These are phyloP conservation scores for Camponotus floridanus DNA, from an alignment of 1,140 invertebrate genomes.

Conservation along the genomic window DNA sequence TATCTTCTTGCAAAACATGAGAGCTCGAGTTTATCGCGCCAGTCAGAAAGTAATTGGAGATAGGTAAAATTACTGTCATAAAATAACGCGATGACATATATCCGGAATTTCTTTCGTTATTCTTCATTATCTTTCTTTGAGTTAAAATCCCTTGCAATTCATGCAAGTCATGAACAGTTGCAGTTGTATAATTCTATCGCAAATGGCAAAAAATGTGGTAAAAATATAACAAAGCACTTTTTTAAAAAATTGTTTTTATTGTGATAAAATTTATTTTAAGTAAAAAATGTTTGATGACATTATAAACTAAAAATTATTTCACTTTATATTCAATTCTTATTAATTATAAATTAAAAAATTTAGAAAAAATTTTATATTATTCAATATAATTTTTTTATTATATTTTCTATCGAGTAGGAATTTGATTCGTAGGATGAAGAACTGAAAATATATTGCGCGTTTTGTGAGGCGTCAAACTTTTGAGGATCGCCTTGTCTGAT, in stretches of 20 bases:
- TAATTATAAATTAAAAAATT: neutral
- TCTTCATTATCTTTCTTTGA: neutral
- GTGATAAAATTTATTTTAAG: conserved; percentile 1
- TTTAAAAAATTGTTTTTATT: neutral
- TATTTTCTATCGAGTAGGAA: too few relatives aligned
- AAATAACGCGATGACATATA: neutral
- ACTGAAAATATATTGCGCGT: neutral
- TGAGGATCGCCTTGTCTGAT: neutral
- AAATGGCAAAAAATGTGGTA: neutral
- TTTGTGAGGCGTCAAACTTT: neutral
- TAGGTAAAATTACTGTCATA: conserved; percentile 20
- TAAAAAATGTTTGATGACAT: neutral
- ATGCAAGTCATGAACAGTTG: neutral
- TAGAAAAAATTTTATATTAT: neutral
- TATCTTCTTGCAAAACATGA: neutral
- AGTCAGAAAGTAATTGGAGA: neutral
- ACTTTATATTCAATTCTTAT: neutral
- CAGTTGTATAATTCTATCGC: neutral
- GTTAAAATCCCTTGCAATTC: neutral
- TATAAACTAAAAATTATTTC: neutral
- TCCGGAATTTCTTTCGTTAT: conserved; percentile 3
- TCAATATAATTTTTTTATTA: neutral
- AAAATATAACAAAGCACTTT: neutral
- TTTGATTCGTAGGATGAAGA: too few relatives aligned
- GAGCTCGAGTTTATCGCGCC: conserved; percentile 24